Base-by-base conservation (phyloP, 2,797 vertebrate genomes). In the Typhlichthys eigenmanni region DNA sequence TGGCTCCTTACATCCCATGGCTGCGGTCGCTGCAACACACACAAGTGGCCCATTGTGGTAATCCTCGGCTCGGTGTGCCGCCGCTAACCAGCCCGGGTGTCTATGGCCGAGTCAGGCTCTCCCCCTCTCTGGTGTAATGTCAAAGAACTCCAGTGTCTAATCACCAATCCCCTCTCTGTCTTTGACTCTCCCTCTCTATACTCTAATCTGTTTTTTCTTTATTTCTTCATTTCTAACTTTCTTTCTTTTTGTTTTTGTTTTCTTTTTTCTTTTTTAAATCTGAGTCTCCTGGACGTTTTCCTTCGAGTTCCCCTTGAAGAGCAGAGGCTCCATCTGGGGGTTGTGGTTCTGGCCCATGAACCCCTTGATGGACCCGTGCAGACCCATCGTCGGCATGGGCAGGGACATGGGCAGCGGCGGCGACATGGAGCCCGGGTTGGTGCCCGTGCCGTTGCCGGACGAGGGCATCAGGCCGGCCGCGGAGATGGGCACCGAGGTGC, bases 241-340 rank as follows among this genome's bases (percentile, higher is more conserved):
- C 80, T 71, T 72, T 80, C 80, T 64, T 34, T 54, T 64, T 47
- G 75, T 46, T 16, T 58, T 58, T 59, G 6, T 83, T 80, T 73
- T 78, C 72, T 58, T 75, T 66, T 72, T 76, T 81, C 66, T 13
- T 73, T 74, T 82, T 91, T 85, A 96, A 85, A 98, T 97, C 88
- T 98, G 96, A 71, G 96, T 98, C 90, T 98, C 96, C 90, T 97
- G 96, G 79, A 97, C 96, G 12, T 96, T 96, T 91, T 97, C 96
- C 93, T 98, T 98, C 13, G 96, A 98, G 89, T 84, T 93, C 80
- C 95, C 95, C 87, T 96, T 96, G 86, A 97, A 95, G 81, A 98
- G 94, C 82, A 98, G 93, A 75, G 96, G 96, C 90, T 98, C 95
- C 79, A 93, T 92, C 87, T 93, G 92, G 62, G 91, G 89, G 80